These are phyloP conservation scores for Clunio marinus DNA, from an alignment of 2,888 invertebrate genomes.

Conservation along the genomic window DNA sequence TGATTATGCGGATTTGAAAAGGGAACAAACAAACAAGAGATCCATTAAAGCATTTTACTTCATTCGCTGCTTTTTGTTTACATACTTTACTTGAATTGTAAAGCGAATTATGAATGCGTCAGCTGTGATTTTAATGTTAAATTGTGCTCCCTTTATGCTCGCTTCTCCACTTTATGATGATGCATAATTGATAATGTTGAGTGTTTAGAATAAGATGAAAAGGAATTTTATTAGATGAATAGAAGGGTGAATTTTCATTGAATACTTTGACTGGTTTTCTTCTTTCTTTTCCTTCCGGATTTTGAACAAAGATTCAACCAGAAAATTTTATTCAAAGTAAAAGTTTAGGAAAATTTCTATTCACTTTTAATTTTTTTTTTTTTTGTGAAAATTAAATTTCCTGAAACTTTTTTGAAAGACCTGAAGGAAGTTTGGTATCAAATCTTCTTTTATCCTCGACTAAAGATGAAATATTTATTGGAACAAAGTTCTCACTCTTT, in stretches of 20 bases:
- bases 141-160: neutral
- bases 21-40: too few species aligned
- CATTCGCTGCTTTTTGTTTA: too few species aligned
- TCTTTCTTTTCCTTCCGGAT: neutral
- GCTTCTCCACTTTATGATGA: slow-evolving; percentile 18
- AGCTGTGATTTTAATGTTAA: slow-evolving; percentile 23
- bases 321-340: neutral
- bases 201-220: slow-evolving; percentile 4
- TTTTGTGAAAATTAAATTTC: slow-evolving; percentile 26
- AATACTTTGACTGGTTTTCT: neutral
- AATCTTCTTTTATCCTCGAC: neutral
- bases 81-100: too few species aligned
- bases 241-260: neutral
- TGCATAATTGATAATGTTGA: slow-evolving; percentile 29
- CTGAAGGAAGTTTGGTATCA: too few species aligned
- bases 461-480: slow-evolving; percentile 1
- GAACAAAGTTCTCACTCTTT: neutral
- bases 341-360: neutral
- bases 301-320: neutral
- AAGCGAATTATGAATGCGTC: neutral
- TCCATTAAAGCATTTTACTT: neutral
- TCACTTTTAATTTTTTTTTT: slow-evolving; percentile 12
- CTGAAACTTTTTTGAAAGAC: slow-evolving; percentile 2
- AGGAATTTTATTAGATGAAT: neutral
- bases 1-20: neutral